Conservation (phyloP, 2,888 invertebrate genomes). For the Agelastica alni region DNA sequence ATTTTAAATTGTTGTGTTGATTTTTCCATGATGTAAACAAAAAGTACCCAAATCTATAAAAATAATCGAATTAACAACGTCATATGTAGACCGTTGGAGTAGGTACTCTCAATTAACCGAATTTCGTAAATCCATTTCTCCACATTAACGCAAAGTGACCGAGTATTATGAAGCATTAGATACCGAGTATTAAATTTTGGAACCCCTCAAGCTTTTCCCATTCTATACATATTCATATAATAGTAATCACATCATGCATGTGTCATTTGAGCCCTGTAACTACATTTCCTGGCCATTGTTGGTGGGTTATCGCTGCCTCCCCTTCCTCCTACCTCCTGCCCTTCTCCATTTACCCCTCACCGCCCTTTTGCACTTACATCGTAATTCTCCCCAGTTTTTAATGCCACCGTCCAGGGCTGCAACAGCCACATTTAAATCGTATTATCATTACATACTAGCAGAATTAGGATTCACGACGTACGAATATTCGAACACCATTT, state of each 20-base stretch:
- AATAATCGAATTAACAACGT: too few species aligned
- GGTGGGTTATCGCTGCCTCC: slow-evolving; percentile 50
- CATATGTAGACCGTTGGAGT: too few species aligned
- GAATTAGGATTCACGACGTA: too few species aligned
- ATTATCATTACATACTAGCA: too few species aligned
- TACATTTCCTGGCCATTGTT: slow-evolving; percentile 56
- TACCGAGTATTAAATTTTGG: slow-evolving; percentile 37
- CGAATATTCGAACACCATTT: too few species aligned
- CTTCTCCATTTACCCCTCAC: slow-evolving; percentile 21
- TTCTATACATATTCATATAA: slow-evolving; percentile 54
- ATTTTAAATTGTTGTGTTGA: too few species aligned
- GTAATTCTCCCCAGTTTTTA: slow-evolving; percentile 27
- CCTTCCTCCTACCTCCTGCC: too few species aligned
- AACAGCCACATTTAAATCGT: slow-evolving; percentile 11
- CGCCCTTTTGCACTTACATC: slow-evolving; percentile 14
- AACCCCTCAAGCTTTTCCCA: slow-evolving; percentile 32
- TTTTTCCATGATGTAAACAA: too few species aligned
- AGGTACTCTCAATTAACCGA: slow-evolving; percentile 17
- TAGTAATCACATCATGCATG: slow-evolving; percentile 57
- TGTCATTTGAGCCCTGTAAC: slow-evolving; percentile 56
- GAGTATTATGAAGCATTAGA: slow-evolving; percentile 39
- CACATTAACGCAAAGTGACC: slow-evolving; percentile 35
- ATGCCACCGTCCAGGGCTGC: slow-evolving; percentile 1
- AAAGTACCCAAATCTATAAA: too few species aligned
- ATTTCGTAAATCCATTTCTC: slow-evolving; percentile 23